These are phyloP conservation scores for Numida meleagris DNA, from an alignment of 2,113 vertebrate genomes.

Conservation along the genomic window DNA sequence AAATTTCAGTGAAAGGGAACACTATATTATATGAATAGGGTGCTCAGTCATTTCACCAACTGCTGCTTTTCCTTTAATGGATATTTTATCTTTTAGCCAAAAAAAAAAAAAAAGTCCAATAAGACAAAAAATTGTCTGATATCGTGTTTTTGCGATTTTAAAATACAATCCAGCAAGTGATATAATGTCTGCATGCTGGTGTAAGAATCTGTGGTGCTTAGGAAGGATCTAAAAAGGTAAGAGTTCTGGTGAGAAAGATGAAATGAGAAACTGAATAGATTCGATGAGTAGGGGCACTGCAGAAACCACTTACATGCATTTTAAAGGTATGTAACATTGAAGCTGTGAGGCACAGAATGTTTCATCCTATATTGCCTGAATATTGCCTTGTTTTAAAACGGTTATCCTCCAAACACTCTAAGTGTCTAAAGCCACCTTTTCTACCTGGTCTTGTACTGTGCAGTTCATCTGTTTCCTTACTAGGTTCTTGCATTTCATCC, in stretches of 20 bases:
- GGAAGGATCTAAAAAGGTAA: neutral
- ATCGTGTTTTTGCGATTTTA: neutral
- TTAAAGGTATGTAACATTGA: neutral
- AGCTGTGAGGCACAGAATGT: neutral
- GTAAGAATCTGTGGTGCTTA: neutral
- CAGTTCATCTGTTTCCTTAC: neutral
- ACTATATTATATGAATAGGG: neutral
- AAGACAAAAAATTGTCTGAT: neutral
- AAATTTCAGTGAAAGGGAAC: neutral
- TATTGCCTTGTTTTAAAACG: neutral
- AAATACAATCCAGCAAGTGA: neutral
- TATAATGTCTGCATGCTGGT: neutral
- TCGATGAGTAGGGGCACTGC: neutral
- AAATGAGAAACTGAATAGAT: neutral
- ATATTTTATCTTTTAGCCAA: neutral
- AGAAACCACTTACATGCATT: neutral
- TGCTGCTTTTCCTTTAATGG: neutral
- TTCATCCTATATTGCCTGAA: neutral
- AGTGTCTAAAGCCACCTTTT: neutral
- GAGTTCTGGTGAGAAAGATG: neutral
- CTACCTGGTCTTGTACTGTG: neutral
- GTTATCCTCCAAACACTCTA: neutral
- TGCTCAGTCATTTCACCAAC: neutral
- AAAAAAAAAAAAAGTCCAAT: neutral
- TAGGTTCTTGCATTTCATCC: conserved; percentile 80